Base-by-base conservation (phyloP, 1,140 invertebrate species). In the Phenacoccus solenopsis region DNA sequence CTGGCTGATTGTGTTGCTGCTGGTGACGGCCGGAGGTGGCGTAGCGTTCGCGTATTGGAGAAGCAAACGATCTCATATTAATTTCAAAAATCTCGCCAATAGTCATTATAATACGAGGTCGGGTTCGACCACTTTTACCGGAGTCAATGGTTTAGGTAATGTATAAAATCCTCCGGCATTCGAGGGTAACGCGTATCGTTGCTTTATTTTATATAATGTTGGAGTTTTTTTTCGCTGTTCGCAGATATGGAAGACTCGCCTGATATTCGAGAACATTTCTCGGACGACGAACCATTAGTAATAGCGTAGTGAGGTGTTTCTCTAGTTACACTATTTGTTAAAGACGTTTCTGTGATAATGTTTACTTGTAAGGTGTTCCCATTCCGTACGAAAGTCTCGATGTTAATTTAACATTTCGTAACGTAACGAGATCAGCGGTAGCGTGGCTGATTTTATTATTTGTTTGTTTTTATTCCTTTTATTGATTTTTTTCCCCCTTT, bases 221-320 rank as follows among this genome's bases (percentile, higher is more conserved):
- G 24, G 25, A 69, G 61, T 22, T 61, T 70, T 13, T 69, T 68
- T 70, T 72, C 57, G 59, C 70, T 69, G 73, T 73, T 76, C 75
- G n/a, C 78, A 86, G 89, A 89, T 77, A 91, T 93, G 76, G 91
- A 93, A 77, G 91, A 93, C 76, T 87, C 88, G 74, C 92, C 92
- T 16, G 86, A 90, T 75, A 93, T 94, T 75, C 85, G 88, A 78
- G 91, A 92, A 64, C 59, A 64, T 24, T 95, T 95, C 79, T 93
- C 92, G 0, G 93, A 96, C 78, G 93, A 95, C 79, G 93, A 96
- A 79, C 93, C 93, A 67, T 80, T 96, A 73, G 91, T 96, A 72
- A 89, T 95, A 79, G 91, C 92, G 72, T 95, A 82, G 20, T 64
- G 32, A n/a, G n/a, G n/a, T n/a, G n/a, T n/a, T n/a, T 38, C n/a